Percentiles rank a stretch among this genome's conserved stretches.
Conservation (phyloP, 2,888 invertebrate species). For the Diachrysia chrysitis region DNA sequence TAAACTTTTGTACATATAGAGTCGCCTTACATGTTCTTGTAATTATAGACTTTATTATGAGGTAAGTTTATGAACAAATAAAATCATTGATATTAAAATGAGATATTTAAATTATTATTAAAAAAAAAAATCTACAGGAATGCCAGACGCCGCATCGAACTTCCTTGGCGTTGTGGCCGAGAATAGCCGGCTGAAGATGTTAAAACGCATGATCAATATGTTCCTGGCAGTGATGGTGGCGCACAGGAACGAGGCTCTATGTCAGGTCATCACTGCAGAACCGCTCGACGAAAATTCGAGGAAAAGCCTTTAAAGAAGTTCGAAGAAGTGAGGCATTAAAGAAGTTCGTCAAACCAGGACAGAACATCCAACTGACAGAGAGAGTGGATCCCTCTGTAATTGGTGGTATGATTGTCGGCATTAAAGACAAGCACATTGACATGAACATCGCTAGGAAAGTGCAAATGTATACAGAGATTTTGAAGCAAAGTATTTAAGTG, state of each 20-base stretch:
- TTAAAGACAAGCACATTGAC: slow-evolving; percentile 82
- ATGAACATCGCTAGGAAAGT: slow-evolving; percentile 78
- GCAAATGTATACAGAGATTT: slow-evolving; percentile 76
- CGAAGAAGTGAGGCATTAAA: slow-evolving; percentile 72
- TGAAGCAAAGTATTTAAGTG: slow-evolving; percentile 70
- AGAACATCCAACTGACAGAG: slow-evolving; percentile 77
- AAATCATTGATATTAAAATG: too few species aligned
- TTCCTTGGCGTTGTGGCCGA: slow-evolving; percentile 79
- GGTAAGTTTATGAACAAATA: too few species aligned
- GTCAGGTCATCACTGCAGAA: slow-evolving; percentile 81
- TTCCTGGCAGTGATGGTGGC: slow-evolving; percentile 79
- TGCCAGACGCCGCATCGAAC: slow-evolving; percentile 73
- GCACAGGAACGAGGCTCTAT: slow-evolving; percentile 78
- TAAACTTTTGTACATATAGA: too few species aligned
- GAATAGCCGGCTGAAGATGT: slow-evolving; percentile 78
- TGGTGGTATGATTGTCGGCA: slow-evolving; percentile 80
- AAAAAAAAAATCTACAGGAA: slow-evolving; percentile 60
- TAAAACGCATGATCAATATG: slow-evolving; percentile 74
- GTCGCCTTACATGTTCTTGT: too few species aligned
- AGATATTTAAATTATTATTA: background rate
- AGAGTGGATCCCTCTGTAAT: slow-evolving; percentile 76
- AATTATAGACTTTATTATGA: too few species aligned
- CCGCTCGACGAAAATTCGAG: slow-evolving; percentile 70
- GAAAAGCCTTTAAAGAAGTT: slow-evolving; percentile 63
- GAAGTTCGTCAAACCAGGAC: slow-evolving; percentile 73